phyloP scores from a whole-genome alignment of 2,797 vertebrate genomes.

The Spinibarbus caldwelli region DNA sequence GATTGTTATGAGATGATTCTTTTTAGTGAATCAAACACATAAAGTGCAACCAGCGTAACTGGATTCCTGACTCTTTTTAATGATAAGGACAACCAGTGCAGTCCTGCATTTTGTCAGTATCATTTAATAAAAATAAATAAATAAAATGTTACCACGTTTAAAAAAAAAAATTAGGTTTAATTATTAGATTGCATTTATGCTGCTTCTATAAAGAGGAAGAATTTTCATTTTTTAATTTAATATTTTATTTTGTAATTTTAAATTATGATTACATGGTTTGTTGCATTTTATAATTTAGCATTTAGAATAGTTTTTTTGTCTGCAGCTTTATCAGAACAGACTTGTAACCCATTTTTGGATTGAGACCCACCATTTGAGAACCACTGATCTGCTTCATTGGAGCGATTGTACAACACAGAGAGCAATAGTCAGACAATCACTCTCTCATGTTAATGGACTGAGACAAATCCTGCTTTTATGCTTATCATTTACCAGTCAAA shows the following conservation, averaged over 20 bases:
- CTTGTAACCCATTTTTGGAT: neutral
- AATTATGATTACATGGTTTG: neutral
- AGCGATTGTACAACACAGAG: neutral
- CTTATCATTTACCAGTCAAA: neutral
- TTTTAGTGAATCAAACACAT: neutral
- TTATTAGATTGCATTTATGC: neutral
- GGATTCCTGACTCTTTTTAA: neutral
- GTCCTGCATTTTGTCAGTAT: neutral
- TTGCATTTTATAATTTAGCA: neutral
- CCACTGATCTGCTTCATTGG: neutral
- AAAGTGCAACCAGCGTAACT: neutral
- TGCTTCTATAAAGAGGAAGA: neutral
- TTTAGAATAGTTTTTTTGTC: neutral
- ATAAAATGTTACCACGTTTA: neutral
- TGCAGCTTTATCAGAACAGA: neutral
- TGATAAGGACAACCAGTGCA: too few species aligned
- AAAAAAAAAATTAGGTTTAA: too few species aligned
- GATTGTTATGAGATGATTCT: neutral
- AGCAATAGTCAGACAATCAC: neutral
- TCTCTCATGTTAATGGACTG: neutral
- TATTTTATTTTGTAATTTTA: neutral
- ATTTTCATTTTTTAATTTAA: neutral
- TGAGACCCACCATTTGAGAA: too few species aligned
- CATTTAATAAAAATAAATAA: neutral
- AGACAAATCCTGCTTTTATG: constrained; percentile 30